Evolutionary conservation across 2,888 invertebrate species (phyloP).

Genomic region (Agriopis leucophaearia): DNA sequence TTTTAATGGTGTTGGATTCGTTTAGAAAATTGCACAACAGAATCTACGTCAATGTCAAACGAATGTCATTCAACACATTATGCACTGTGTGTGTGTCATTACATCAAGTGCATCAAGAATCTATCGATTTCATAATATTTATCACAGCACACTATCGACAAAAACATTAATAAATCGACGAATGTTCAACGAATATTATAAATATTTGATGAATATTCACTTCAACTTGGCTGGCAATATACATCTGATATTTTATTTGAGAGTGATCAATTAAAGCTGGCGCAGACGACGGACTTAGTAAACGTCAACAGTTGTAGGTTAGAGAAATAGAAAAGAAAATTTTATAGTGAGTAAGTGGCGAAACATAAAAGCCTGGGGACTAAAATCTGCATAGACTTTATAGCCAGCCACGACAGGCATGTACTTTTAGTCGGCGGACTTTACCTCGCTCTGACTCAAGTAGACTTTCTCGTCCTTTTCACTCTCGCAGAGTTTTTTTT

Average conservation of each 20-base stretch:
- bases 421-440: too few relatives aligned
- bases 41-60: neutral
- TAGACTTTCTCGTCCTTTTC: too few relatives aligned
- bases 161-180: neutral
- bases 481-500: too few relatives aligned
- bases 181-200: too few relatives aligned
- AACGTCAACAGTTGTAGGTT: too few relatives aligned
- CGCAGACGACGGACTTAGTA: too few relatives aligned
- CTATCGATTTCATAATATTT: neutral
- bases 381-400: too few relatives aligned
- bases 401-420: too few relatives aligned
- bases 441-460: neutral
- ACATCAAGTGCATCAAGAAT: neutral
- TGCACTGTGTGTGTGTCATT: neutral
- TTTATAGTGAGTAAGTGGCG: too few relatives aligned
- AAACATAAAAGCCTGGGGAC: too few relatives aligned
- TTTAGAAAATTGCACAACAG: neutral
- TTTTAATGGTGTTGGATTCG: neutral
- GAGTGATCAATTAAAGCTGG: too few relatives aligned
- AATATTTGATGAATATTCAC: neutral
- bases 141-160: neutral
- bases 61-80: neutral
- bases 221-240: slow-evolving; percentile 1
- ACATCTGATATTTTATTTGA: neutral
- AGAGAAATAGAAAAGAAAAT: too few relatives aligned